Conservation (phyloP, 2,113 vertebrate genomes). For the Synchiropus splendidus region DNA sequence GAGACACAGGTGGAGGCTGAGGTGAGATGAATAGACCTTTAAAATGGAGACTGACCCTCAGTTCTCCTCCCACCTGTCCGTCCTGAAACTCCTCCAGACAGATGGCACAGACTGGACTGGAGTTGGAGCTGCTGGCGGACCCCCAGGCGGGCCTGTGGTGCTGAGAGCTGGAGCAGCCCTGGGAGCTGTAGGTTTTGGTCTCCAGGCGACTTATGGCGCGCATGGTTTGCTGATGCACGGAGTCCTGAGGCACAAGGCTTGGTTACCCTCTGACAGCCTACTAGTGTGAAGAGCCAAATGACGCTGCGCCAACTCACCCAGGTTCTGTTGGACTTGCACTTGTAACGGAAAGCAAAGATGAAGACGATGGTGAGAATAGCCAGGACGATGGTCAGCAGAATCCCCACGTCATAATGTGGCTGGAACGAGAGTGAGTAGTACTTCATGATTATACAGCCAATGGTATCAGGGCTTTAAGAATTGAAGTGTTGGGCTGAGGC, state of each 20-base stretch:
- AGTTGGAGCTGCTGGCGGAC: slow-evolving; percentile 84
- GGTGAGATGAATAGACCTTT: too few species aligned
- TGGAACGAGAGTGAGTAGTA: slow-evolving; percentile 39
- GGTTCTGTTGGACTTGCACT: slow-evolving; percentile 77
- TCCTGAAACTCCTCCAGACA: slow-evolving; percentile 96
- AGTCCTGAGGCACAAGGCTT: slow-evolving; percentile 63
- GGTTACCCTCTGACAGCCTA: not conserved
- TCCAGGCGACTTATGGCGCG: slow-evolving; percentile 82
- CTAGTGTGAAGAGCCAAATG: not conserved
- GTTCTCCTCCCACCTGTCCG: slow-evolving; percentile 76
- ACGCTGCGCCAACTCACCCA: slow-evolving; percentile 66
- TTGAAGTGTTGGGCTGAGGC: too few species aligned
- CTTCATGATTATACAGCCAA: too few species aligned
- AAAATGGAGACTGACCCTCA: too few species aligned
- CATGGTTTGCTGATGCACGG: slow-evolving; percentile 84
- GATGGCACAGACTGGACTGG: slow-evolving; percentile 83
- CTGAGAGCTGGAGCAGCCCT: slow-evolving; percentile 57
- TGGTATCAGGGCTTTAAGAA: too few species aligned
- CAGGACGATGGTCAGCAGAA: slow-evolving; percentile 85
- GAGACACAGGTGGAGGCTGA: not conserved
- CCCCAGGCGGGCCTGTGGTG: slow-evolving; percentile 61
- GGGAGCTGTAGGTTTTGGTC: slow-evolving; percentile 75
- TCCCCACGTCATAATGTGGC: slow-evolving; percentile 87
- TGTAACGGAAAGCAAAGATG: slow-evolving; percentile 78
- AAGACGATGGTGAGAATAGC: slow-evolving; percentile 78